A percentile compares a stretch with the other conserved stretches of the same genome.
Conservation (phyloP, 2,888 invertebrate species). For the Caenorhabditis becei region DNA sequence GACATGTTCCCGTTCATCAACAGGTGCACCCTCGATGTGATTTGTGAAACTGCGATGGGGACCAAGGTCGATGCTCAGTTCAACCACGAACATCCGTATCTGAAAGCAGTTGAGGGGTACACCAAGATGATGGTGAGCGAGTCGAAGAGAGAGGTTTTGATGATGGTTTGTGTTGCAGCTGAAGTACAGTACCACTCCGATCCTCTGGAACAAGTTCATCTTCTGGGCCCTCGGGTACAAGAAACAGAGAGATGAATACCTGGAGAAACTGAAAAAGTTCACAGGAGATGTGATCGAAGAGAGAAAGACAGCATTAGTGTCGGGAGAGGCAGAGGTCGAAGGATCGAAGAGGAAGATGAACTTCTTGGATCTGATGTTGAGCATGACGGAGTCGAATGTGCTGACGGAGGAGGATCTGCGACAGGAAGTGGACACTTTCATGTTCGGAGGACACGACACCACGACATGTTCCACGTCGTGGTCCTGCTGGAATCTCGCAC, state of each 20-base stretch:
- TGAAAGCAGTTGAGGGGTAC: constrained; percentile 67
- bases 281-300: constrained; percentile 23
- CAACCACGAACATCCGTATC: constrained; percentile 69
- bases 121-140: constrained; percentile 15
- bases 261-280: constrained; percentile 15
- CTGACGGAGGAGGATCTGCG: constrained; percentile 82
- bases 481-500: constrained; percentile 64
- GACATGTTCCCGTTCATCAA: constrained; percentile 83
- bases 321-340: background rate
- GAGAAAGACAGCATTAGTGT: constrained; percentile 20
- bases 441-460: constrained; percentile 78
- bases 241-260: constrained; percentile 4
- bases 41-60: constrained; percentile 76
- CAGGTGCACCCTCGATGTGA: constrained; percentile 83
- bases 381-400: constrained; percentile 73
- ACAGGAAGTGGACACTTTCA: constrained; percentile 84
- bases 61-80: constrained; percentile 69
- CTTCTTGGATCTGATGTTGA: constrained; percentile 83
- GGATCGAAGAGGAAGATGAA: constrained; percentile 62
- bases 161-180: background rate
- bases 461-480: constrained; percentile 58
- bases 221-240: constrained; percentile 13
- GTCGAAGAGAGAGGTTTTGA: too few species aligned
- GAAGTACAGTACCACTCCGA: background rate
- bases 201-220: background rate